Conservation (phyloP, 2,888 invertebrate genomes). For the Tetragonisca angustula region DNA sequence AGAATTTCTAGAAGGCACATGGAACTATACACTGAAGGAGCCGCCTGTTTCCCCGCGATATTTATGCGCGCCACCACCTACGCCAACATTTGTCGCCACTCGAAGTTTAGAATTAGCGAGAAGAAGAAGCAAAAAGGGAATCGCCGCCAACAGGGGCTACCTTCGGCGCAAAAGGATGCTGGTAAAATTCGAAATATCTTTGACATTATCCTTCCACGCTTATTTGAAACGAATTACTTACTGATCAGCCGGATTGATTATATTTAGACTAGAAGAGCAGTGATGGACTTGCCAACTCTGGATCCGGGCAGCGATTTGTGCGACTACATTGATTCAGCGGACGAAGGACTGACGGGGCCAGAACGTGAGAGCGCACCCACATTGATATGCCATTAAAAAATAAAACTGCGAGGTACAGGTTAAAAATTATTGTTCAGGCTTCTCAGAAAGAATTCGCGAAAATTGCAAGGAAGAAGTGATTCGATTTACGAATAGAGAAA, state of each 20-base stretch:
- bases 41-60: conserved; percentile 74
- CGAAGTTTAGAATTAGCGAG: conserved; percentile 54
- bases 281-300: conserved; percentile 86
- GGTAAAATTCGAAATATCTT: conserved; percentile 51
- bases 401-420: neutral
- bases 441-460: conserved; percentile 24
- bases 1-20: conserved; percentile 65
- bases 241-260: neutral
- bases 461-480: conserved; percentile 17
- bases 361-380: conserved; percentile 43
- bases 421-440: neutral
- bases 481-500: neutral
- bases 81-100: conserved; percentile 86
- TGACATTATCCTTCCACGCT: neutral
- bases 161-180: conserved; percentile 67
- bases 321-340: conserved; percentile 85
- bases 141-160: conserved; percentile 60
- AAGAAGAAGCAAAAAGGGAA: conserved; percentile 65
- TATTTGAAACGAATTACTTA: neutral
- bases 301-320: conserved; percentile 88
- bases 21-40: conserved; percentile 37
- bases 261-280: conserved; percentile 80
- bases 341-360: conserved; percentile 84
- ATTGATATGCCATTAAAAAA: neutral
- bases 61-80: conserved; percentile 88